Evolutionary conservation across 2,797 vertebrate species (phyloP).

Genomic region (Halcyon smyrnensis): DNA sequence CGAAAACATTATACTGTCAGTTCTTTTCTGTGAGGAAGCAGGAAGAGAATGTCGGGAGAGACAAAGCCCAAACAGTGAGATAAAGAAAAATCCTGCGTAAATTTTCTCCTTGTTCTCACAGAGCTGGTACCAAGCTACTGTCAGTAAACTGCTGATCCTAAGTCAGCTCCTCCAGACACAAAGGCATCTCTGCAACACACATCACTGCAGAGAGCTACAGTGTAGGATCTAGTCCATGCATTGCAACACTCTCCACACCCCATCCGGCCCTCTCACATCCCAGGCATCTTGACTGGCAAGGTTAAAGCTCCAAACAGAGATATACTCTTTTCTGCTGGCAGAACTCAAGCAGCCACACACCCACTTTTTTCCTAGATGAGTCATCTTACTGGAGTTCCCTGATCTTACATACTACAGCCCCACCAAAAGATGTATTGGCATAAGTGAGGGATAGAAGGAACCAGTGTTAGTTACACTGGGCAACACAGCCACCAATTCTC

Average conservation of each 20-base stretch:
- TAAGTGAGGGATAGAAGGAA: not conserved
- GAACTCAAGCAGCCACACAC: not conserved
- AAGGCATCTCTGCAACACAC: not conserved
- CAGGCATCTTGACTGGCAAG: conserved; percentile 4
- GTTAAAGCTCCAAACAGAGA: not conserved
- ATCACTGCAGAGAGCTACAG: not conserved
- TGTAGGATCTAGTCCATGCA: not conserved
- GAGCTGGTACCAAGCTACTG: rapidly evolving
- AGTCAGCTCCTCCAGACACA: not conserved
- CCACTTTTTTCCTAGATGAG: not conserved
- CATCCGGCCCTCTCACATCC: not conserved
- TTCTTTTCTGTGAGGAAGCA: not conserved
- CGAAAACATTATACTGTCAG: not conserved
- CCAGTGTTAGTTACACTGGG: not conserved
- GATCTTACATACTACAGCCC: not conserved
- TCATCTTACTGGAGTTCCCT: not conserved
- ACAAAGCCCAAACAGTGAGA: not conserved
- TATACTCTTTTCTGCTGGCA: not conserved
- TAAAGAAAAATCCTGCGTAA: not conserved
- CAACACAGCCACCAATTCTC: not conserved
- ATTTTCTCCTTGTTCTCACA: not conserved
- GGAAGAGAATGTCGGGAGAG: not conserved
- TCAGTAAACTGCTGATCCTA: not conserved
- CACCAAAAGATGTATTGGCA: not conserved
- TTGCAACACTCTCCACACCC: not conserved